These are phyloP conservation scores for Thinocorus orbignyianus DNA, from an alignment of 2,113 vertebrate species.

Conservation along the genomic window DNA sequence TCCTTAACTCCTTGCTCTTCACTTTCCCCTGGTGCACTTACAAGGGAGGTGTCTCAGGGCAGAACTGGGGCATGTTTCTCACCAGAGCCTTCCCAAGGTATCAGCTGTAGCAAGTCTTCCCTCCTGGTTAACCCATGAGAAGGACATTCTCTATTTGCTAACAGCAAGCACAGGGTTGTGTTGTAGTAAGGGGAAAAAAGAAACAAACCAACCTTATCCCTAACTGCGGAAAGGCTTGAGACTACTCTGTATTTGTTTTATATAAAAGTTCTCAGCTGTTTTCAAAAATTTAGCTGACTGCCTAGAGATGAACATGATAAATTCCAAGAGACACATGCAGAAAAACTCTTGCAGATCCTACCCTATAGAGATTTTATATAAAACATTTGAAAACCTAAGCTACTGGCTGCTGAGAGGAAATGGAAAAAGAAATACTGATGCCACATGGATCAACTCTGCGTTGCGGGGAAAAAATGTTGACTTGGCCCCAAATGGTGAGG, in stretches of 20 bases:
- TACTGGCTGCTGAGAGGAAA: neutral
- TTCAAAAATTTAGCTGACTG: neutral
- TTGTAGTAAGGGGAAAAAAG: neutral
- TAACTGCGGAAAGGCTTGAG: neutral
- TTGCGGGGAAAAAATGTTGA: neutral
- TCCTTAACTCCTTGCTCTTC: neutral
- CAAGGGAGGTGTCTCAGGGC: neutral
- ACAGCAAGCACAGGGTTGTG: neutral
- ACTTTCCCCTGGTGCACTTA: neutral
- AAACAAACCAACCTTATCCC: neutral
- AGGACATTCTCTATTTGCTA: neutral
- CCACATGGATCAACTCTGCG: neutral
- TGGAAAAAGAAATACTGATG: neutral
- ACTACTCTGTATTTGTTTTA: neutral
- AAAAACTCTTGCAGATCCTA: neutral
- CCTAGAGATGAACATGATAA: neutral
- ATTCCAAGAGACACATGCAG: neutral
- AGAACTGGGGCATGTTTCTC: neutral
- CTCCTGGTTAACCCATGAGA: neutral
- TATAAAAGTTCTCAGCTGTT: neutral
- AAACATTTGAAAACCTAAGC: neutral
- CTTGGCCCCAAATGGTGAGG: neutral
- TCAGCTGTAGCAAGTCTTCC: neutral
- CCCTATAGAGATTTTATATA: neutral
- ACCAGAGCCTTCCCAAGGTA: neutral